These are phyloP conservation scores for Philopotamus ludificatus DNA, from an alignment of 1,140 invertebrate species.

Conservation along the genomic window DNA sequence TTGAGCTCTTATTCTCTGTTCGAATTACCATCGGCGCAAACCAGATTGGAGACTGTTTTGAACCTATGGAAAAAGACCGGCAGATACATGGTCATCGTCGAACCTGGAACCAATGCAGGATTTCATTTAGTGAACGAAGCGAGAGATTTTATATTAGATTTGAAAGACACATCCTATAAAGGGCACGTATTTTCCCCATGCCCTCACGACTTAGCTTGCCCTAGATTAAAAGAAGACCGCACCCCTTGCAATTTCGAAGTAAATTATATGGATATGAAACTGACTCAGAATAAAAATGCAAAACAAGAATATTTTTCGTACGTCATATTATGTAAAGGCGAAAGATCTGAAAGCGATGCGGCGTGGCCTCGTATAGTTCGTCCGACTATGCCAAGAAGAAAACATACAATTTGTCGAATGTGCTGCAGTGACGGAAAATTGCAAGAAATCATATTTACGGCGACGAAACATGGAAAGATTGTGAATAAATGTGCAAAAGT, in stretches of 20 bases:
- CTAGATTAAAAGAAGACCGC: conserved; percentile 61
- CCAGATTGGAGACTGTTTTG: conserved; percentile 68
- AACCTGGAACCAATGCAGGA: conserved; percentile 79
- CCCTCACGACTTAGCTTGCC: conserved; percentile 76
- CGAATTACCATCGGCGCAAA: conserved; percentile 69
- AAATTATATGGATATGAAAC: conserved; percentile 60
- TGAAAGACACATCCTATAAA: conserved; percentile 46
- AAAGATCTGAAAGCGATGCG: conserved; percentile 50
- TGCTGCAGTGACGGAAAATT: conserved; percentile 75
- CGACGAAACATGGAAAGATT: conserved; percentile 67
- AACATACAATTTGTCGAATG: conserved; percentile 73
- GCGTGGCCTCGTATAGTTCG: conserved; percentile 79
- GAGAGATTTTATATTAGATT: conserved; percentile 67
- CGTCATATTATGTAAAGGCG: conserved; percentile 77
- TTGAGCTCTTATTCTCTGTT: conserved; percentile 78
- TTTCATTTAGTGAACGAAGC: conserved; percentile 76
- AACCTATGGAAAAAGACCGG: conserved; percentile 86
- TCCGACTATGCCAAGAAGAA: conserved; percentile 62
- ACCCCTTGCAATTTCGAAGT: conserved; percentile 79
- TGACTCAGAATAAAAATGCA: conserved; percentile 49
- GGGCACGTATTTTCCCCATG: conserved; percentile 80
- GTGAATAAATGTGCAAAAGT: conserved; percentile 69
- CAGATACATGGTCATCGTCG: conserved; percentile 79
- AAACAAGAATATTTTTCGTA: conserved; percentile 68
- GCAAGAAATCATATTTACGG: conserved; percentile 75